Conservation (phyloP, 2,797 vertebrate genomes). For the Dendrocincla tyrannina region DNA sequence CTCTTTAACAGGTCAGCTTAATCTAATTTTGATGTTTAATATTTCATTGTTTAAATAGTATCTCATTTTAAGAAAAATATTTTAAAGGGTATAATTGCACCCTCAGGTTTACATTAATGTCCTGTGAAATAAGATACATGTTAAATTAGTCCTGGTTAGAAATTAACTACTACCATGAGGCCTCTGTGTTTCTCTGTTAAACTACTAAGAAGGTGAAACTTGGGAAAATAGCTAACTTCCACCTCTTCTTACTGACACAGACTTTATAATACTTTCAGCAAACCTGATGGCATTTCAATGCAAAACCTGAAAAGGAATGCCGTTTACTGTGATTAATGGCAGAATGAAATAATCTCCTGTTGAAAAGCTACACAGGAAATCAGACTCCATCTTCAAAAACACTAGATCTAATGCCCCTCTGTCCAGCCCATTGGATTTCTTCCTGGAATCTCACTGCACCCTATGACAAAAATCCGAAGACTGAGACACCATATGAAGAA, state of each 20-base stretch:
- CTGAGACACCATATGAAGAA: neutral
- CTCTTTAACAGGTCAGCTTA: neutral
- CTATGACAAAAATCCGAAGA: neutral
- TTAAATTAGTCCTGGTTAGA: conserved; percentile 44
- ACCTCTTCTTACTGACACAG: neutral
- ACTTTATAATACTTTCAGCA: neutral
- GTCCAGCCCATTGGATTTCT: neutral
- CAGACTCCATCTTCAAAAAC: neutral
- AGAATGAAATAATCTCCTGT: neutral
- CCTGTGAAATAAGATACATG: conserved; percentile 41
- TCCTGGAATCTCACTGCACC: neutral
- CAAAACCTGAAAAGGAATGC: neutral
- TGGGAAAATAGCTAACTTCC: neutral
- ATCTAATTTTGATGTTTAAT: conserved; percentile 40
- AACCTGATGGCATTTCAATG: neutral
- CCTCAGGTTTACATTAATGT: conserved; percentile 15
- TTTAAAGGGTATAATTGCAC: conserved; percentile 35
- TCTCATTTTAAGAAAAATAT: conserved; percentile 55
- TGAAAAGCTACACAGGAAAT: neutral
- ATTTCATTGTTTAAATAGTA: conserved; percentile 36
- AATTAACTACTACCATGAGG: neutral
- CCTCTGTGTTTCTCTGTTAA: neutral
- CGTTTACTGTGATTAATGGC: neutral
- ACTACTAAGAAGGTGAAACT: neutral
- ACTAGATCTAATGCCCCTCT: neutral